Evolutionary conservation across 2,113 vertebrate genomes (phyloP).

Genomic region (Microcebus griseorufus): DNA sequence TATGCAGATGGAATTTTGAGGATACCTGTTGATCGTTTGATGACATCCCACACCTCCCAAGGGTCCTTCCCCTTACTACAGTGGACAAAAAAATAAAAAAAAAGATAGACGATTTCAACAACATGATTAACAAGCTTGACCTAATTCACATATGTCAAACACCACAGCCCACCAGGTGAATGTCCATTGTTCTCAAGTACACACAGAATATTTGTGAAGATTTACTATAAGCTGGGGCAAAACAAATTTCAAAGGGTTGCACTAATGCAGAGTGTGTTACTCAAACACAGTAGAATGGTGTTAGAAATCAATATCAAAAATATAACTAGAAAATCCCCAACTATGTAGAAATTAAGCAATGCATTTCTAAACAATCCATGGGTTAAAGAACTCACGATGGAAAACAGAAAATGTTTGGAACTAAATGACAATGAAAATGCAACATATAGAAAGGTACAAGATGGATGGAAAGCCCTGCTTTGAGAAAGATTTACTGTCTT

Average conservation of each 20-base stretch:
- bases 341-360: background rate
- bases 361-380: background rate
- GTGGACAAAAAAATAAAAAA: background rate
- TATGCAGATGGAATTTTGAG: no score
- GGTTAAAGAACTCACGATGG: background rate
- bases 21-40: no score
- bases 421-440: background rate
- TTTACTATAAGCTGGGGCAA: background rate
- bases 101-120: background rate
- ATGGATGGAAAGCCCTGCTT: background rate
- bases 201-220: background rate
- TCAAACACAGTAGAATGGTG: background rate
- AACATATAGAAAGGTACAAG: background rate
- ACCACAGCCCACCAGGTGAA: background rate
- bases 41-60: no score
- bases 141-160: background rate
- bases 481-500: no score
- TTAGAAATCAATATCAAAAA: background rate
- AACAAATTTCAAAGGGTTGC: background rate
- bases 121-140: background rate
- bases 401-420: background rate
- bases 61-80: no score
- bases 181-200: background rate
- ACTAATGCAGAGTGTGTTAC: background rate
- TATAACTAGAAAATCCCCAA: background rate